Percentiles rank a stretch among this genome's conserved stretches.
These are phyloP conservation scores for Pelodiscus sinensis DNA, from an alignment of 2,113 vertebrate species.

Conservation along the genomic window DNA sequence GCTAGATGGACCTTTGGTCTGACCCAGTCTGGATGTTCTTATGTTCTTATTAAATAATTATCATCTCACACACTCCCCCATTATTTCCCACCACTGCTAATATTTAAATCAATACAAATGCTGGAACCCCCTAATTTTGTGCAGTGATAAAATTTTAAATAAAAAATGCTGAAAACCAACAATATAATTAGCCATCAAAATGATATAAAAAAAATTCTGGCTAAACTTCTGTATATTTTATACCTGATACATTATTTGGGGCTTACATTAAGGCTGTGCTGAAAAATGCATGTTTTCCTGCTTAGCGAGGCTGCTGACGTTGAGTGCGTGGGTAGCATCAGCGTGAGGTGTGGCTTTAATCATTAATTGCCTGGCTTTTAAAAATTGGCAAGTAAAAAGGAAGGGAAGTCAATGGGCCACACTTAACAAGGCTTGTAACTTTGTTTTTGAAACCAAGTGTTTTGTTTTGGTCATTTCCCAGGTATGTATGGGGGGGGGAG, in stretches of 20 bases:
- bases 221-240: neutral
- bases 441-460: neutral
- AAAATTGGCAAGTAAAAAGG: neutral
- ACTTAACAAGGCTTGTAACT: neutral
- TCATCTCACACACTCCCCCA: neutral
- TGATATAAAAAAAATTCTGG: neutral
- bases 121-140: neutral
- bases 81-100: neutral
- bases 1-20: too few species aligned
- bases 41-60: neutral
- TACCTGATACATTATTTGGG: neutral
- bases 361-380: neutral
- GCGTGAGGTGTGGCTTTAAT: neutral
- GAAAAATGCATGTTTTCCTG: neutral
- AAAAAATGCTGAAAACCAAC: neutral
- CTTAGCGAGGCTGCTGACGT: neutral
- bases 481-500: neutral
- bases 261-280: neutral
- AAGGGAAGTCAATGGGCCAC: neutral
- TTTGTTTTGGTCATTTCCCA: neutral
- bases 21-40: too few species aligned
- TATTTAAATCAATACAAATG: neutral
- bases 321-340: neutral
- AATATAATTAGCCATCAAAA: neutral
- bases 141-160: neutral